A percentile compares a stretch with the other conserved stretches of the same genome.
Evolutionary conservation across 2,888 invertebrate genomes (phyloP).

Genomic region (Pristionchus exspectatus): DNA sequence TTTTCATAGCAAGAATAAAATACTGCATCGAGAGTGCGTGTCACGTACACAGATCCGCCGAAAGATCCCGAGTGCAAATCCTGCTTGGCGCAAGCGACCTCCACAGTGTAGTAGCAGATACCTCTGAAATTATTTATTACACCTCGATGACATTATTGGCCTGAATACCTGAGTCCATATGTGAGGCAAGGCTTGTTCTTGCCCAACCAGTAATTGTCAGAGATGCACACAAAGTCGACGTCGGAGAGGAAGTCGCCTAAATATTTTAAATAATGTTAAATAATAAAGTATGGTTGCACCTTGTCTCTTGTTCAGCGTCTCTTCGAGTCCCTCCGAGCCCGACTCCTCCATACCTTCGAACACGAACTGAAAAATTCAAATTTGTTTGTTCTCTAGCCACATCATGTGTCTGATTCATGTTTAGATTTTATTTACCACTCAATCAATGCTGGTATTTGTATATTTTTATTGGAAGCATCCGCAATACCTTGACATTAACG

Average conservation of each 20-base stretch:
- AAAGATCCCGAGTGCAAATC: constrained; percentile 97
- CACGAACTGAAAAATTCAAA: constrained; percentile 86
- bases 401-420: too few relatives aligned
- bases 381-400: too few relatives aligned
- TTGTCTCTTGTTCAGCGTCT: constrained; percentile 84
- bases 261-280: constrained; percentile 35
- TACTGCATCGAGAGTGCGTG: too few relatives aligned
- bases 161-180: constrained; percentile 87
- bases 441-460: neutral
- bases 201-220: constrained; percentile 99
- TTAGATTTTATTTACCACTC: neutral
- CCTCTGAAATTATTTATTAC: constrained; percentile 82
- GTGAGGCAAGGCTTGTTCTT: constrained; percentile 97
- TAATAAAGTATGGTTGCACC: neutral
- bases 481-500: constrained; percentile 83
- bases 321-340: constrained; percentile 95
- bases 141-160: neutral
- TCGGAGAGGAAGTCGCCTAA: constrained; percentile 79
- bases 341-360: constrained; percentile 99
- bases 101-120: constrained; percentile 87
- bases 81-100: constrained; percentile 87
- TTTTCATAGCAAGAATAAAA: too few relatives aligned
- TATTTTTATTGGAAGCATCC: neutral
- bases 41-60: constrained; percentile 91
- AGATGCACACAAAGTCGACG: constrained; percentile 96